Evolutionary conservation across 2,113 vertebrate genomes (phyloP), one percentile per base, ranked within the genome.

Genomic region (Ceratotherium simum): DNA sequence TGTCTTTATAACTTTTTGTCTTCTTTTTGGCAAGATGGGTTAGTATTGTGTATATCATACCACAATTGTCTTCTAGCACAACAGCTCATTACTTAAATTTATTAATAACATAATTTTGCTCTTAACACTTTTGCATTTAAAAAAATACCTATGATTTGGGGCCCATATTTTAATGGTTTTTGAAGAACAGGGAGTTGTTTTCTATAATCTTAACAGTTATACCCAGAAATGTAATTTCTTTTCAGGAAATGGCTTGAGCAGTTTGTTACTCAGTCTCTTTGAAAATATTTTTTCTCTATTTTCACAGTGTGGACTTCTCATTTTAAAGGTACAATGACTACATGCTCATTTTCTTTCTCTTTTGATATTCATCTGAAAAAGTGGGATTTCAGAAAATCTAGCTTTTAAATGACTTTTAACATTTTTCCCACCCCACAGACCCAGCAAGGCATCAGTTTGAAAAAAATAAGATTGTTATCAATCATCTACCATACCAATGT

Each of bases 361-460:
- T 96, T 98, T 97, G 20, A 14, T 97, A 91, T 69, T 97, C 91
- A 97, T 82, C 76, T 96, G 65, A 96, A 96, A 95, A 96, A 86
- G 72, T 78, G 83, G 58, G 60, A 84, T 86, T 98, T 97, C 51
- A 97, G 81, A 95, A 93, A 98, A 94, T 86, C 76, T 79, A 54
- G 90, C 89, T 97, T 97, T 96, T 97, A 97, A 97, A 97, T 93
- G 81, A 87, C 81, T 95, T 95, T 82, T 76, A 98, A 95, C 78
- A 67, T 72, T 96, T 93, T 95, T 86, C 54, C 85, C 14, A 75
- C 7, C 33, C 51, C 46, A 81, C 54, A 95, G 87, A 94, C 87
- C 42, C 70, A 96, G 67, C 56, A 97, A 88, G 75, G 76, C 88
- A 64, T 96, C 76, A 95, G 31, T 95, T 92, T 96, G 81, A 96